These are phyloP conservation scores for Leptopilina boulardi DNA, from an alignment of 1,140 invertebrate species.

Conservation along the genomic window DNA sequence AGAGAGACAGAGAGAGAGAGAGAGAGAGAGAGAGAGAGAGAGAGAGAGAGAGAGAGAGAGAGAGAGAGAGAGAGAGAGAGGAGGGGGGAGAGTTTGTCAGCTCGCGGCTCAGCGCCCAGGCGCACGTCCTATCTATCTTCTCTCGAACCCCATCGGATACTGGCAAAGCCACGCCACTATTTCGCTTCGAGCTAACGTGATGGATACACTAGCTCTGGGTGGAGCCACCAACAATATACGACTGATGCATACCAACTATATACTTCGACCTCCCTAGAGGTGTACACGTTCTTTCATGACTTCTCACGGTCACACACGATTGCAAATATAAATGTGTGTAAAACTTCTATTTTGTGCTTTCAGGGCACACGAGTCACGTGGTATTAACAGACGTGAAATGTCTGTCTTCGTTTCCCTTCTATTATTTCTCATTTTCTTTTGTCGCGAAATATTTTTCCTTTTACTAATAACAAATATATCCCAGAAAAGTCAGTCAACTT, in stretches of 20 bases:
- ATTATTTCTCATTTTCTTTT: neutral
- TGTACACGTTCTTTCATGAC: conserved; percentile 40
- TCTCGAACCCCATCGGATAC: conserved; percentile 48
- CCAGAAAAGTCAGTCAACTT: too few species aligned
- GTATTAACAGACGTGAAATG: neutral
- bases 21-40: too few species aligned
- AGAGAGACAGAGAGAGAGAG: too few species aligned
- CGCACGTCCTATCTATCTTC: conserved; percentile 69
- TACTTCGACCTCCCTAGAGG: conserved; percentile 39
- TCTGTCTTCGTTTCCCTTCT: neutral
- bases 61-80: neutral
- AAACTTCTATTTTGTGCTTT: conserved; percentile 6
- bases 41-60: too few species aligned
- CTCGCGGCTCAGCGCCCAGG: conserved; percentile 65
- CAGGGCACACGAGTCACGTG: neutral
- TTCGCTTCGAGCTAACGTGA: conserved; percentile 60
- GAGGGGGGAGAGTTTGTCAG: conserved; percentile 66
- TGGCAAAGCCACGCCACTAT: conserved; percentile 45
- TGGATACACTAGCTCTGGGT: conserved; percentile 66
- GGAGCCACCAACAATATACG: conserved; percentile 56
- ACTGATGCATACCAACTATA: conserved; percentile 67
- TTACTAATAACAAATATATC: neutral
- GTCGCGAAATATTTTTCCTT: neutral
- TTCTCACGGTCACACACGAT: conserved; percentile 36
- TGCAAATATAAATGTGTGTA: conserved; percentile 12